Conservation (phyloP, 2,113 vertebrate genomes). For the Hemiscyllium ocellatum region DNA sequence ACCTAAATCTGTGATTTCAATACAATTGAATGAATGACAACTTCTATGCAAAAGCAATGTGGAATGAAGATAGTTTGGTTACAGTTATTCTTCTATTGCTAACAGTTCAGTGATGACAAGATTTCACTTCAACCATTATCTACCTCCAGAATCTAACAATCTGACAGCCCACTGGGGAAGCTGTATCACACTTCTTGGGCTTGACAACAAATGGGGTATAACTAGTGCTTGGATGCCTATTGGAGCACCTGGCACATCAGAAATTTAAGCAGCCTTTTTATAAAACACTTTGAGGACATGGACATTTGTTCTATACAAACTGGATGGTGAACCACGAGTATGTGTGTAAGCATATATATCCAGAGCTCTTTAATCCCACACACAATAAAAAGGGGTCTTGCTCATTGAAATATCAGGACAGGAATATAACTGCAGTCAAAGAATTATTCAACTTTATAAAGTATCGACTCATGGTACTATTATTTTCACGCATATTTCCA, state of each 20-base stretch:
- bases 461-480: neutral
- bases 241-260: neutral
- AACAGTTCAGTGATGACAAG: neutral
- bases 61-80: neutral
- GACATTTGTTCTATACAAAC: neutral
- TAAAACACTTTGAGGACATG: neutral
- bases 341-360: neutral
- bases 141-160: neutral
- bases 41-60: neutral
- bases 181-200: neutral
- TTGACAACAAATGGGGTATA: neutral
- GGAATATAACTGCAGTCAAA: conserved; percentile 1
- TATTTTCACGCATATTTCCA: neutral
- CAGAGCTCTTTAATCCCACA: neutral
- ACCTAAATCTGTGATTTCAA: neutral
- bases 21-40: neutral
- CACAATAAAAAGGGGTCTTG: neutral
- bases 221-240: neutral
- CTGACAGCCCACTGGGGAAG: neutral
- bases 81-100: neutral
- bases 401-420: neutral
- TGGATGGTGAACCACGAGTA: neutral
- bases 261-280: neutral
- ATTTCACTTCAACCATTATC: neutral
- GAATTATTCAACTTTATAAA: conserved; percentile 13